Evolutionary conservation across 2,113 vertebrate genomes (phyloP).

Genomic region (Neopipo cinnamomea): DNA sequence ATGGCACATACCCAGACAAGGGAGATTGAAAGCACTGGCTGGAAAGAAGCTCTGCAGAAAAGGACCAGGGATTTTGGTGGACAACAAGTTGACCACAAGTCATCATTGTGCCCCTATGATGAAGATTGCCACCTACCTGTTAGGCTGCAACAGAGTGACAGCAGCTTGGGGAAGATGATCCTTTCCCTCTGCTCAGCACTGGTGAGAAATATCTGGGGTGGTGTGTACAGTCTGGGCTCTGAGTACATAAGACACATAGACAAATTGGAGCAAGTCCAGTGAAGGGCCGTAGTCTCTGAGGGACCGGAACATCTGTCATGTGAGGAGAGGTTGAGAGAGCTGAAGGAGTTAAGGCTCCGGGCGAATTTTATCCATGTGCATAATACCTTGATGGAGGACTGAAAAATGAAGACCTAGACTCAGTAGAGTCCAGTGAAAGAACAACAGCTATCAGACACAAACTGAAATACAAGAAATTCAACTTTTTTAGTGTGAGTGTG

Average conservation of each 20-base stretch:
- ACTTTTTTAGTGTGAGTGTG: neutral
- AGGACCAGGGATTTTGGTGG: neutral
- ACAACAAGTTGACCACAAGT: neutral
- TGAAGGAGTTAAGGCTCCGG: neutral
- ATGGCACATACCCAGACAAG: neutral
- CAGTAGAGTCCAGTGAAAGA: neutral
- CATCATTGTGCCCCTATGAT: neutral
- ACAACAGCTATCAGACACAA: neutral
- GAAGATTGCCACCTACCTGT: neutral
- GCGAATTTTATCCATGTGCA: neutral
- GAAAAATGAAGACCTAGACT: neutral
- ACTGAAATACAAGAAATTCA: neutral
- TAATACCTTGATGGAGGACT: neutral
- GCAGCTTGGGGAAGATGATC: neutral
- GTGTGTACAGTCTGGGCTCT: neutral
- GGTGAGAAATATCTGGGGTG: neutral
- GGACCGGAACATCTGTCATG: neutral
- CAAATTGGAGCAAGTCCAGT: neutral
- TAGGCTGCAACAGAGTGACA: neutral
- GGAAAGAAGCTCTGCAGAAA: neutral
- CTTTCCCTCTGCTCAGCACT: neutral
- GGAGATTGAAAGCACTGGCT: neutral
- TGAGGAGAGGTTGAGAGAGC: neutral
- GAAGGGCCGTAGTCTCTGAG: neutral
- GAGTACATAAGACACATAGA: neutral